Evolutionary conservation across 2,888 invertebrate species (phyloP).

Genomic region (Cephus pygmeus): DNA sequence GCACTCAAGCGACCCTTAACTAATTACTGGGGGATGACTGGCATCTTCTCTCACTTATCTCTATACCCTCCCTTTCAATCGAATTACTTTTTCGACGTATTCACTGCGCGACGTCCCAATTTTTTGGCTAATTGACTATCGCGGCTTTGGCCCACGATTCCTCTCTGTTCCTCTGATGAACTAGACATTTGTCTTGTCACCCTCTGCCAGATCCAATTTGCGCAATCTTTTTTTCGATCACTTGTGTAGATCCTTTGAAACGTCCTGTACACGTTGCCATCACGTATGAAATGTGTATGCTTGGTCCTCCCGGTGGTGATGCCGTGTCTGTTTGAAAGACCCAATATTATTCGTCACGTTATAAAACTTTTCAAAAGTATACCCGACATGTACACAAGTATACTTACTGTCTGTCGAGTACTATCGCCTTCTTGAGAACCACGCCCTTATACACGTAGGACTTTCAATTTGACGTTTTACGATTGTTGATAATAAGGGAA

Average conservation of each 20-base stretch:
- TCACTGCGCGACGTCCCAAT: constrained; percentile 49
- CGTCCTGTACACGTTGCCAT: neutral
- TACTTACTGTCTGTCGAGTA: neutral
- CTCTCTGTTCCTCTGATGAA: constrained; percentile 11
- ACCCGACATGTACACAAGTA: neutral
- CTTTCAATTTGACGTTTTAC: constrained; percentile 66
- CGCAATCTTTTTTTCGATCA: constrained; percentile 9
- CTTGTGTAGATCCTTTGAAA: neutral
- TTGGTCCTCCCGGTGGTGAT: neutral
- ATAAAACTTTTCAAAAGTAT: neutral
- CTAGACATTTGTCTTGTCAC: constrained; percentile 51
- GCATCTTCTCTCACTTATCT: constrained; percentile 64
- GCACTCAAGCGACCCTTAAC: constrained; percentile 59
- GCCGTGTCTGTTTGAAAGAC: neutral
- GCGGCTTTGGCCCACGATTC: constrained; percentile 20
- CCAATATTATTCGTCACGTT: neutral
- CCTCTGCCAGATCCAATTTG: constrained; percentile 44
- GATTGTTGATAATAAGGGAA: constrained; percentile 65
- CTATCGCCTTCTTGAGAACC: constrained; percentile 10
- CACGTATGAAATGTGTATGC: neutral
- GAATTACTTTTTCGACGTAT: constrained; percentile 62
- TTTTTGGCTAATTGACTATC: constrained; percentile 58
- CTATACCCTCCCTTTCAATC: constrained; percentile 56
- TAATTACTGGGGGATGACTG: constrained; percentile 64
- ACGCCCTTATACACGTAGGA: constrained; percentile 41